Percentiles rank a stretch among this genome's conserved stretches.
phyloP scores from a whole-genome alignment of 2,888 invertebrate genomes.

The Oxycera nigricornis region DNA sequence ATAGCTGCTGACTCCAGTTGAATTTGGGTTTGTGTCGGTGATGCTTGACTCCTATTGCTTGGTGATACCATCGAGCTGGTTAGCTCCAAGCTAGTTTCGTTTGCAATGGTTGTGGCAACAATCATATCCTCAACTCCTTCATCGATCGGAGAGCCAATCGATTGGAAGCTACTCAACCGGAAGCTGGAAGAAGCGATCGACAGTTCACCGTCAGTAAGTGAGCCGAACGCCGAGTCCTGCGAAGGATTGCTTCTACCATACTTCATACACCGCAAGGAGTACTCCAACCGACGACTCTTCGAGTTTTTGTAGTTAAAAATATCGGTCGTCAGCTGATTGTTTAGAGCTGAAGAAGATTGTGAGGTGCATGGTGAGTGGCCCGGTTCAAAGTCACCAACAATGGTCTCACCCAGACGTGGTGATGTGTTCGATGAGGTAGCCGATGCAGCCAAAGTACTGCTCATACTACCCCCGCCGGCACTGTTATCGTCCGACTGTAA shows the following conservation, averaged over 20 bases:
- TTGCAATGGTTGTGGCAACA: constrained; percentile 58
- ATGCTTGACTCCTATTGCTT: neutral
- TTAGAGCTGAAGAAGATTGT: constrained; percentile 46
- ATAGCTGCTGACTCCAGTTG: constrained; percentile 60
- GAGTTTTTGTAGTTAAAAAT: constrained; percentile 62
- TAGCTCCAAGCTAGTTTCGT: constrained; percentile 58
- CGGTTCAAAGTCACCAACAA: constrained; percentile 43
- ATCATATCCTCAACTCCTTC: constrained; percentile 62
- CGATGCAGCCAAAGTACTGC: constrained; percentile 42
- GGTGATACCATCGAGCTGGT: constrained; percentile 45
- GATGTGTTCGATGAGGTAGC: constrained; percentile 46
- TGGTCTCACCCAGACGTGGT: constrained; percentile 35
- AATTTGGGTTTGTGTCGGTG: constrained; percentile 18
- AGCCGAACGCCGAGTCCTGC: constrained; percentile 62
- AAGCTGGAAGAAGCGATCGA: constrained; percentile 62
- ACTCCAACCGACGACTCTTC: constrained; percentile 61
- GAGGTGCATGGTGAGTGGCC: constrained; percentile 42
- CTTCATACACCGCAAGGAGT: constrained; percentile 60
- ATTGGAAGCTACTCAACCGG: constrained; percentile 61
- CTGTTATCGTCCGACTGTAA: constrained; percentile 59
- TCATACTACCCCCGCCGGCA: constrained; percentile 47
- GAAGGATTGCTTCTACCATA: constrained; percentile 62
- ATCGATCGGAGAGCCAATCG: constrained; percentile 62
- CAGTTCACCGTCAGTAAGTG: constrained; percentile 61
- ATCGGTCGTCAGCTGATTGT: constrained; percentile 60